Conservation (phyloP, 2,888 invertebrate species). For the Teleiodes luculella region DNA sequence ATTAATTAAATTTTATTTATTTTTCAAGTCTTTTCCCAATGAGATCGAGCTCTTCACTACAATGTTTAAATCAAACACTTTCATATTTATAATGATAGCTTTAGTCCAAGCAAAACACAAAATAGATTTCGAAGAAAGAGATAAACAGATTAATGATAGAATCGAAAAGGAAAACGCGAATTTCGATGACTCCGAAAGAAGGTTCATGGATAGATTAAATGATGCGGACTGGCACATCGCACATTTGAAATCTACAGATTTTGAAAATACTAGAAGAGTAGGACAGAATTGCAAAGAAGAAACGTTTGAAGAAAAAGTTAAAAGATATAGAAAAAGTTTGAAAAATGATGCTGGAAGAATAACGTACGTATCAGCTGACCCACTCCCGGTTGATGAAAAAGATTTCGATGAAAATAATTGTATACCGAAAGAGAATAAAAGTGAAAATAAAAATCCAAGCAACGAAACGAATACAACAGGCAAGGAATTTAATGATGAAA, state of each 20-base stretch:
- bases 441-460: not conserved
- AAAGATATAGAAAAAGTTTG: conserved; percentile 40
- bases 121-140: conserved; percentile 9
- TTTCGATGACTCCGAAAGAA: conserved; percentile 26
- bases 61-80: conserved; percentile 21
- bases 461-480: not conserved
- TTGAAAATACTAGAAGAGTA: conserved; percentile 24
- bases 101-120: conserved; percentile 24
- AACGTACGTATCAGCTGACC: conserved; percentile 45
- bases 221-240: conserved; percentile 50
- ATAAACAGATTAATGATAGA: conserved; percentile 17
- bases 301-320: conserved; percentile 39
- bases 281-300: conserved; percentile 36
- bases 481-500: not conserved
- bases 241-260: conserved; percentile 39
- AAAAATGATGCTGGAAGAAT: conserved; percentile 44
- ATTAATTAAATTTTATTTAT: conserved; percentile 27
- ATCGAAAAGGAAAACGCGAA: conserved; percentile 11
- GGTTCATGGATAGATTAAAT: conserved; percentile 37
- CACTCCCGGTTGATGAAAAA: conserved; percentile 34
- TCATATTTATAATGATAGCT: conserved; percentile 15
- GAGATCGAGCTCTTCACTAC: conserved; percentile 20
- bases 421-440: conserved; percentile 6
- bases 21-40: conserved; percentile 16
- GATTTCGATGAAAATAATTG: conserved; percentile 37